Conservation (phyloP, 2,113 vertebrate species). For the Oryzias celebensis region DNA sequence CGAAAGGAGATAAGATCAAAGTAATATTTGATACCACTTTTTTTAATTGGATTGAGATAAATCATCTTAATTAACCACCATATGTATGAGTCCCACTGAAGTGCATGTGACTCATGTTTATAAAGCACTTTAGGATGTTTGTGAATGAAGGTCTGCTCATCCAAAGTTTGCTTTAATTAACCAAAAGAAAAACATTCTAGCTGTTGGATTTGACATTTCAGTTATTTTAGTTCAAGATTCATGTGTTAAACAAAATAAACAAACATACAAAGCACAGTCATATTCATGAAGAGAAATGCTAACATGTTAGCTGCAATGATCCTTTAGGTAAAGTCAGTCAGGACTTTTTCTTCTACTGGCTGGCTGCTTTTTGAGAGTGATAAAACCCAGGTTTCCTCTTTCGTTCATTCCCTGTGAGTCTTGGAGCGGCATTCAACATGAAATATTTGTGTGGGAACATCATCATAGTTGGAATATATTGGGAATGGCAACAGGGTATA, state of each 20-base stretch:
- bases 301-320: constrained; percentile 49
- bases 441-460: constrained; percentile 79
- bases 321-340: constrained; percentile 41
- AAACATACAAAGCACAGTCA: too few species aligned
- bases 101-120: constrained; percentile 66
- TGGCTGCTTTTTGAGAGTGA: constrained; percentile 64
- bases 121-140: constrained; percentile 66
- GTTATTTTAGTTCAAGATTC: constrained; percentile 55
- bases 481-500: constrained; percentile 70
- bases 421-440: constrained; percentile 69
- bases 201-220: constrained; percentile 72
- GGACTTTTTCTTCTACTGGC: constrained; percentile 57
- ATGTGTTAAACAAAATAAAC: too few species aligned
- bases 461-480: constrained; percentile 69
- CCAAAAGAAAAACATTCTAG: constrained; percentile 67
- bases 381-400: constrained; percentile 75
- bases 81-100: constrained; percentile 68
- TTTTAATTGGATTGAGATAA: constrained; percentile 65
- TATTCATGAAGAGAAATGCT: too few species aligned
- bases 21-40: constrained; percentile 38
- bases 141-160: constrained; percentile 64
- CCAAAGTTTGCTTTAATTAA: constrained; percentile 75
- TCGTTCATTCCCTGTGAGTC: constrained; percentile 68
- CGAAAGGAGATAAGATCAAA: constrained; percentile 42
- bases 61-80: constrained; percentile 52